phyloP scores from a whole-genome alignment of 2,888 invertebrate species.

The Amphipoea lucens region DNA sequence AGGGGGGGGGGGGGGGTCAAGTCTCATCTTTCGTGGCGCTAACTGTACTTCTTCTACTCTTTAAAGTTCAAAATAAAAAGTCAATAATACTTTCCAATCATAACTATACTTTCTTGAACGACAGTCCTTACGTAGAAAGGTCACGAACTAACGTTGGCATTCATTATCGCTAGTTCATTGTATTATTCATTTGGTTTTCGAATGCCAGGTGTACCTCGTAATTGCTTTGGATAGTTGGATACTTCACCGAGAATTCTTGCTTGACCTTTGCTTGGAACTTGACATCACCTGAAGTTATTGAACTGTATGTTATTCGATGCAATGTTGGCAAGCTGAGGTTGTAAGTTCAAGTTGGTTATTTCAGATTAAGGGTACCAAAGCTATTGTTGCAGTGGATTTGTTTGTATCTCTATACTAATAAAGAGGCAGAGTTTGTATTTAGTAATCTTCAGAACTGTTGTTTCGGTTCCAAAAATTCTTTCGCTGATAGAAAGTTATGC shows the following conservation, averaged over 20 bases:
- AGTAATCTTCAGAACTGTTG: too few species aligned
- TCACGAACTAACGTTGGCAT: constrained; percentile 29
- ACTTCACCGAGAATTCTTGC: constrained; percentile 8
- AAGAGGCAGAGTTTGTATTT: too few species aligned
- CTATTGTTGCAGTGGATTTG: not conserved
- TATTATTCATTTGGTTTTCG: constrained; percentile 49
- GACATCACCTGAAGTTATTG: not conserved
- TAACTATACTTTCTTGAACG: constrained; percentile 5
- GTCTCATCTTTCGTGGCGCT: too few species aligned
- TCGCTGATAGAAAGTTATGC: too few species aligned
- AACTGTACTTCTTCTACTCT: not conserved
- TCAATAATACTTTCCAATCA: not conserved
- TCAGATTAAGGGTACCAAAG: not conserved
- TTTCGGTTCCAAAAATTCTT: too few species aligned
- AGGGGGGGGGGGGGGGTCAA: too few species aligned
- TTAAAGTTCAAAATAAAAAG: not conserved
- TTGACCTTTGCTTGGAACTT: constrained; percentile 19
- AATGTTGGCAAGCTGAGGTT: not conserved
- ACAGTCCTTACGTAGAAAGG: constrained; percentile 23
- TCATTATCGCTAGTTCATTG: constrained; percentile 44
- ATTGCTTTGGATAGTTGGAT: constrained; percentile 34
- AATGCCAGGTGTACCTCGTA: constrained; percentile 26
- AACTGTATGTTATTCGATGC: not conserved
- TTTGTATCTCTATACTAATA: too few species aligned
- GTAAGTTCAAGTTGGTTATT: not conserved